These are phyloP conservation scores for Agonopterix subpropinquella DNA, from an alignment of 2,888 invertebrate species.

Conservation along the genomic window DNA sequence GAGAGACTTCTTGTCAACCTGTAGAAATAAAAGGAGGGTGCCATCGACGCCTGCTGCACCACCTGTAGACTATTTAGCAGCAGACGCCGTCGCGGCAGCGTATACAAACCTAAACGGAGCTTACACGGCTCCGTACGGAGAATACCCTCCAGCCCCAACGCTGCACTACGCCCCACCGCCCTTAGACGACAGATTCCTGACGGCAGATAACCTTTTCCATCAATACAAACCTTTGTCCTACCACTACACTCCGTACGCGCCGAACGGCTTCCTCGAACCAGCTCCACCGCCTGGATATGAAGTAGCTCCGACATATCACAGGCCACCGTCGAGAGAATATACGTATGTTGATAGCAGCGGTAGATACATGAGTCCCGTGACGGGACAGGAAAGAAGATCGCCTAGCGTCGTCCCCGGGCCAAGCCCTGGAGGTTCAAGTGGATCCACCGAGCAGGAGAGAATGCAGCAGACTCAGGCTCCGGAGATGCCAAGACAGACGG, in stretches of 20 bases:
- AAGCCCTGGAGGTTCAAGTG: constrained; percentile 62
- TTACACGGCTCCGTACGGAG: constrained; percentile 87
- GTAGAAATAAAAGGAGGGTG: constrained; percentile 86
- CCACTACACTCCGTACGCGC: constrained; percentile 83
- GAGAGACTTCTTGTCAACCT: constrained; percentile 93
- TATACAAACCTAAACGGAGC: constrained; percentile 87
- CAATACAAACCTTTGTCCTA: constrained; percentile 93
- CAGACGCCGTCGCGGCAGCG: constrained; percentile 84
- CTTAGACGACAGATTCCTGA: constrained; percentile 81
- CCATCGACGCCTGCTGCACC: constrained; percentile 76
- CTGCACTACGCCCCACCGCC: constrained; percentile 82
- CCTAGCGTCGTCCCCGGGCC: constrained; percentile 75
- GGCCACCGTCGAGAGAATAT: constrained; percentile 75
- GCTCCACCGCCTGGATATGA: constrained; percentile 77
- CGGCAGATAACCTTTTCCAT: constrained; percentile 91
- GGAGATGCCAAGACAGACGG: constrained; percentile 88
- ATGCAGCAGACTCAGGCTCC: constrained; percentile 58
- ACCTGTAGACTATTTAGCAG: constrained; percentile 81
- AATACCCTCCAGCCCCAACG: constrained; percentile 80
- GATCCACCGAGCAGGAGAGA: constrained; percentile 58
- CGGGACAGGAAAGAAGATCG: constrained; percentile 78
- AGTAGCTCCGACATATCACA: constrained; percentile 78
- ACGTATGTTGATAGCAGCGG: constrained; percentile 75
- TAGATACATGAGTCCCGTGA: constrained; percentile 77
- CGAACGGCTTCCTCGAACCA: constrained; percentile 90